Percentiles rank a stretch among this genome's conserved stretches.
Evolutionary conservation across 2,797 vertebrate genomes (phyloP).

Genomic region (Danionella dracula): DNA sequence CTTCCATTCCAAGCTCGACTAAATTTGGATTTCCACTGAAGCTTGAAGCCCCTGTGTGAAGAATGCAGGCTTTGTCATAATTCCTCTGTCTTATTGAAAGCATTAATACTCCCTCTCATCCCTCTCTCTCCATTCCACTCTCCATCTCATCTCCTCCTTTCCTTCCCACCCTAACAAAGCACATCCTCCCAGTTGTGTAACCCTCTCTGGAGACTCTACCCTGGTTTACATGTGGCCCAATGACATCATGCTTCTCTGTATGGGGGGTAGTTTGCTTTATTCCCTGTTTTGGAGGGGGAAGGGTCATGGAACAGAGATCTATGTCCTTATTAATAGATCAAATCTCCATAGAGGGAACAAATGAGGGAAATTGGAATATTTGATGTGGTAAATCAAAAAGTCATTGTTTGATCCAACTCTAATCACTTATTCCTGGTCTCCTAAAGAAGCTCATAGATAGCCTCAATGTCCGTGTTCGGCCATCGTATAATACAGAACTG

Average conservation of each 20-base stretch:
- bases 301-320: conserved; percentile 3
- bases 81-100: conserved; percentile 50
- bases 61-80: conserved; percentile 66
- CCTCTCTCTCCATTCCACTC: conserved; percentile 40
- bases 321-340: neutral
- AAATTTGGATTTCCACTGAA: conserved; percentile 63
- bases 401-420: neutral
- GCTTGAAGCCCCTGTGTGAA: conserved; percentile 52
- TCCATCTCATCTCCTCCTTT: conserved; percentile 9
- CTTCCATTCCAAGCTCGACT: conserved; percentile 59
- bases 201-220: conserved; percentile 50
- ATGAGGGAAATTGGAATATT: neutral
- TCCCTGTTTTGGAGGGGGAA: conserved; percentile 13
- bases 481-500: no score
- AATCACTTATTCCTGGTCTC: neutral
- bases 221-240: conserved; percentile 57
- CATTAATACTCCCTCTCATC: conserved; percentile 27
- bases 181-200: conserved; percentile 63
- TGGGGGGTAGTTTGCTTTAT: conserved; percentile 21
- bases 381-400: neutral
- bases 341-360: neutral
- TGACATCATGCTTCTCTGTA: conserved; percentile 53
- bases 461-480: no score
- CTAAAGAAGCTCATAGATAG: no score
- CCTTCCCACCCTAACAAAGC: conserved; percentile 7